Conservation (phyloP, 2,113 vertebrate genomes). For the Rissa tridactyla region DNA sequence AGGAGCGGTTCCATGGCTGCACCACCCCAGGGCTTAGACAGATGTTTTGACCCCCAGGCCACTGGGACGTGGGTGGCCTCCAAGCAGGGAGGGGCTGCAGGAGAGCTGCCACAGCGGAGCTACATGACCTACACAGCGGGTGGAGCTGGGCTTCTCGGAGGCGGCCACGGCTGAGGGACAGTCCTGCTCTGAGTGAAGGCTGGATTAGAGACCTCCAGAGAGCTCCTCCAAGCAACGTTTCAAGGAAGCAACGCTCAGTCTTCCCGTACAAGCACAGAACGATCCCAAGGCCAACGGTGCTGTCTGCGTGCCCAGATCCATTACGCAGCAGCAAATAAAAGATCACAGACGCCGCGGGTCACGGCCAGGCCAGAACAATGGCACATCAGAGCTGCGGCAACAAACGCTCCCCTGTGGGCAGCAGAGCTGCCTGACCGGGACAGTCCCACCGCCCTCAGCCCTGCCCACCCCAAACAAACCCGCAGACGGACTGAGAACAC, state of each 20-base stretch:
- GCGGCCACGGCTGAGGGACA: accelerated
- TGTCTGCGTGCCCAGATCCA: accelerated
- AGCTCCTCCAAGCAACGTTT: accelerated
- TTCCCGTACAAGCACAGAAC: background rate
- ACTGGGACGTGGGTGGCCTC: background rate
- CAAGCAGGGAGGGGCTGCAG: background rate
- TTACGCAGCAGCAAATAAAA: background rate
- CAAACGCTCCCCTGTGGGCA: background rate
- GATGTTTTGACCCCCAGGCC: no score
- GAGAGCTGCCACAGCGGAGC: background rate
- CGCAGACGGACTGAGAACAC: accelerated
- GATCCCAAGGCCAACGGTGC: background rate
- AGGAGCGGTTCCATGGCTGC: accelerated
- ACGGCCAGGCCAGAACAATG: background rate
- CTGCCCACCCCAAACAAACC: background rate
- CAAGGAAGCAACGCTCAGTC: accelerated
- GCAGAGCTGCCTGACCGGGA: background rate
- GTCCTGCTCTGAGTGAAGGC: background rate
- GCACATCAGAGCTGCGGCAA: background rate
- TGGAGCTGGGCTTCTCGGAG: background rate
- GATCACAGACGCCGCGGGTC: no score
- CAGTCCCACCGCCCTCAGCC: background rate
- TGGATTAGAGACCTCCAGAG: background rate
- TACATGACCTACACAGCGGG: no score
- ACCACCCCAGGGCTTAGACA: accelerated